Conservation (phyloP, 2,113 vertebrate genomes). For the Perognathus longimembris region DNA sequence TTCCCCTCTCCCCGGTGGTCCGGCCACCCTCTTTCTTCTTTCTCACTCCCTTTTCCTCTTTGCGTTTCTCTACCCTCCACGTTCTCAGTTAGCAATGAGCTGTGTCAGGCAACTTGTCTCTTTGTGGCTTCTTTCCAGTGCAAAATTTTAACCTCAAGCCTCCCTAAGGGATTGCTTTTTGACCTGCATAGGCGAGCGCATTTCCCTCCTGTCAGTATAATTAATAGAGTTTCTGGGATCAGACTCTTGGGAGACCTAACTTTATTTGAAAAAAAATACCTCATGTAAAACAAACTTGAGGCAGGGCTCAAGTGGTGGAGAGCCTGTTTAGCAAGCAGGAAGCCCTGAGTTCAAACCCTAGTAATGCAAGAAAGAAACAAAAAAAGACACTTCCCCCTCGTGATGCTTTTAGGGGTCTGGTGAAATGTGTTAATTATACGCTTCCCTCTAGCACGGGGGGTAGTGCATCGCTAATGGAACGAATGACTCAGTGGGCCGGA, state of each 20-base stretch:
- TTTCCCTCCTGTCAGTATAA: too few species aligned
- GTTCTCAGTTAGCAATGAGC: neutral
- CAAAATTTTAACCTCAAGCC: neutral
- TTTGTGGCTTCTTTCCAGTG: neutral
- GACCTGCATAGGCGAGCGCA: neutral
- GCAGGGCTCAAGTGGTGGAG: too few species aligned
- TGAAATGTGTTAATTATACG: neutral
- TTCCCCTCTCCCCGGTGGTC: neutral
- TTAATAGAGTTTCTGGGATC: too few species aligned
- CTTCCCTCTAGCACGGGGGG: neutral
- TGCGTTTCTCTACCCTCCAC: neutral
- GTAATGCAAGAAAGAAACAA: neutral
- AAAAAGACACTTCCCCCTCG: neutral
- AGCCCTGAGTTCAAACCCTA: too few species aligned
- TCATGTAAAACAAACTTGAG: too few species aligned
- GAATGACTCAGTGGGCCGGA: too few species aligned
- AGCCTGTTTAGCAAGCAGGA: too few species aligned
- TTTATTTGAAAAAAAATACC: too few species aligned
- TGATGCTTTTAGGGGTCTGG: rapidly evolving
- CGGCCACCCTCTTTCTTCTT: neutral
- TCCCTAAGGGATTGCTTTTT: neutral
- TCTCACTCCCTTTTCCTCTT: neutral
- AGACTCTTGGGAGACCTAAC: too few species aligned
- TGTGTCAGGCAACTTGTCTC: neutral
- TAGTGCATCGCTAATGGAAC: neutral